Evolutionary conservation across 2,888 invertebrate genomes (phyloP).

Genomic region (Carabus problematicus): DNA sequence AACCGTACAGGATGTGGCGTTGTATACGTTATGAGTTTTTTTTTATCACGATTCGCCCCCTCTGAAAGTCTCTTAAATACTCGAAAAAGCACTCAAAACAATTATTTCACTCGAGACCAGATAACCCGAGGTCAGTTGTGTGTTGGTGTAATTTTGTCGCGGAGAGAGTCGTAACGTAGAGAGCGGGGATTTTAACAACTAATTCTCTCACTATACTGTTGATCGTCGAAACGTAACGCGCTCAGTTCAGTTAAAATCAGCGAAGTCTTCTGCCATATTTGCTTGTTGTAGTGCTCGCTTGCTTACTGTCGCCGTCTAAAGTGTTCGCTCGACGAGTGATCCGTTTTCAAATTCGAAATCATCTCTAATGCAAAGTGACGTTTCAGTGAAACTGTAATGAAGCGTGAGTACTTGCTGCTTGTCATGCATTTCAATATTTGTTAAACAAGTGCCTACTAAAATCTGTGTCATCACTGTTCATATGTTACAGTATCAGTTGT

Average conservation of each 20-base stretch:
- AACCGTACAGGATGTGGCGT: conserved; percentile 25
- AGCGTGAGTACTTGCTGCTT: neutral
- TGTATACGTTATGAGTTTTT: conserved; percentile 16
- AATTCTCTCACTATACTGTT: too few species aligned
- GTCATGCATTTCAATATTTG: conserved; percentile 1
- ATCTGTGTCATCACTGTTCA: neutral
- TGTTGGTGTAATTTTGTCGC: too few species aligned
- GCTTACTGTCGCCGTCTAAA: too few species aligned
- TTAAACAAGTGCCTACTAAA: conserved; percentile 5
- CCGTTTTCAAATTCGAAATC: neutral
- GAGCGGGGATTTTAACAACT: too few species aligned
- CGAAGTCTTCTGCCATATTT: too few species aligned
- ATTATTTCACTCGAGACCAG: neutral
- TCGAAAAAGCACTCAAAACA: neutral
- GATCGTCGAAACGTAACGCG: neutral
- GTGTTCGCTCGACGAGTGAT: neutral
- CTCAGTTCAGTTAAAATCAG: neutral
- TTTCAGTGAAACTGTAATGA: neutral
- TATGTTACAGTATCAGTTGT: conserved; percentile 27
- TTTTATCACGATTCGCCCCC: conserved; percentile 18
- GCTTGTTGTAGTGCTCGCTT: too few species aligned
- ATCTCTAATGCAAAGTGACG: conserved; percentile 3
- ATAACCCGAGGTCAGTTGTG: too few species aligned
- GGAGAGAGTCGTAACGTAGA: too few species aligned
- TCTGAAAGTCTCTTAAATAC: conserved; percentile 15